Base-by-base conservation (phyloP, 2,888 invertebrate genomes). In the Monochamus alternatus region DNA sequence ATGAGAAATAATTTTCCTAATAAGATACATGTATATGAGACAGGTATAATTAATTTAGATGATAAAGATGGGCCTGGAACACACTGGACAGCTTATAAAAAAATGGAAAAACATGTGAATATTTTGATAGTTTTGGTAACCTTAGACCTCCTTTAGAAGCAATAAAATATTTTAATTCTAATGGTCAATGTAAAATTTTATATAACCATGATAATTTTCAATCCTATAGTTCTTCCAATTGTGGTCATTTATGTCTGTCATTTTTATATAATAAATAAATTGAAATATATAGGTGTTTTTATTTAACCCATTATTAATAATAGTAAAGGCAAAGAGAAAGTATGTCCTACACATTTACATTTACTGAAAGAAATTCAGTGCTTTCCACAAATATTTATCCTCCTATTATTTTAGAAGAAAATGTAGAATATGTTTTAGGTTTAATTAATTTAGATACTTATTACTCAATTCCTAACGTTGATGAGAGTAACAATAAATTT, bases 81-180 rank as follows among this genome's bases (percentile, higher is more conserved):
- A 58, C 71, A 71, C 71, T 75, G 75, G 75, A 47, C 47, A 10
- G 59, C 71, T 3, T 75, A 71, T 14, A 22, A 14, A n/a, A 72
- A 64, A 47, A 72, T 32, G 63, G 44, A 10, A 14, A 14, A 10
- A 4, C 4, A n/a, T n/a, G 51, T 65, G 8, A 44, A 31, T 68
- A 72, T 52, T 72, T 72, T 31, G 78, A 81, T 32, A 60, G 72
- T 47, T 67, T 22, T 31, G 72, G 67, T 0, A 72, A 72, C 9
- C 43, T 72, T 5, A n/a, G 2, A 63, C 44, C 72, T 14, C 72
- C 72, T 10, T n/a, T 47, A 14, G 64, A 72, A 44, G 12, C 64
- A 9, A 31, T 72, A 30, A 31, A 7, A 12, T 72, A 68, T 52
- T 66, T 68, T 44, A 69, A 31, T 69, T 69, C 69, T 30, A 47